Conservation (phyloP, 2,797 vertebrate genomes). For the Garrulus glandarius region DNA sequence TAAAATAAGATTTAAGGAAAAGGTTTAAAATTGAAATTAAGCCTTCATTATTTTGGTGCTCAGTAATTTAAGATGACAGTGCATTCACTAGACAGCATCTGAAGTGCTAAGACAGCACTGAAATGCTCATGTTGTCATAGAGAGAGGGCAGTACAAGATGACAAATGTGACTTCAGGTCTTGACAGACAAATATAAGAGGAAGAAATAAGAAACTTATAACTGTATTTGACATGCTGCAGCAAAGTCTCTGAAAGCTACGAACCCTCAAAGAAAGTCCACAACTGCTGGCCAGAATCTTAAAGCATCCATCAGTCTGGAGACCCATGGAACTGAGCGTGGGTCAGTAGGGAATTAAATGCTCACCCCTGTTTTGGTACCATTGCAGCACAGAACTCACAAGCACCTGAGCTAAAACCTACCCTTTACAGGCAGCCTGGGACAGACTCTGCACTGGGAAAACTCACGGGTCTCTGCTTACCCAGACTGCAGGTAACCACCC, state of each 20-base stretch:
- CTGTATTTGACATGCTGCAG: not conserved
- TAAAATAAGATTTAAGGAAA: not conserved
- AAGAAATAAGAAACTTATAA: not conserved
- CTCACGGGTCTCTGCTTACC: not conserved
- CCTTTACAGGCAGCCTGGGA: not conserved
- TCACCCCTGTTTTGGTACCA: not conserved
- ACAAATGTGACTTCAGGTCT: not conserved
- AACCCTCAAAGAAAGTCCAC: not conserved
- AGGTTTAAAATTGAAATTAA: not conserved
- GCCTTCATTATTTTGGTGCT: constrained; percentile 15
- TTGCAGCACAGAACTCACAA: not conserved
- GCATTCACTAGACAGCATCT: not conserved
- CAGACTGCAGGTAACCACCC: not conserved
- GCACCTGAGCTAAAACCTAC: not conserved
- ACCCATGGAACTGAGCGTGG: not conserved
- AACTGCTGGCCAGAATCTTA: not conserved
- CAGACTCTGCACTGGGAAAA: not conserved
- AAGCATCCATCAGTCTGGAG: not conserved
- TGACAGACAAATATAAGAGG: not conserved
- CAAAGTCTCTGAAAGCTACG: not conserved
- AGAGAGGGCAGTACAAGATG: not conserved
- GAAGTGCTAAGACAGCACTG: not conserved
- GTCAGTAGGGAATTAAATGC: not conserved
- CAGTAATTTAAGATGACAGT: not conserved
- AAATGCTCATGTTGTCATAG: not conserved